Base-by-base conservation (phyloP, 2,797 vertebrate genomes). In the Sus cebifrons region DNA sequence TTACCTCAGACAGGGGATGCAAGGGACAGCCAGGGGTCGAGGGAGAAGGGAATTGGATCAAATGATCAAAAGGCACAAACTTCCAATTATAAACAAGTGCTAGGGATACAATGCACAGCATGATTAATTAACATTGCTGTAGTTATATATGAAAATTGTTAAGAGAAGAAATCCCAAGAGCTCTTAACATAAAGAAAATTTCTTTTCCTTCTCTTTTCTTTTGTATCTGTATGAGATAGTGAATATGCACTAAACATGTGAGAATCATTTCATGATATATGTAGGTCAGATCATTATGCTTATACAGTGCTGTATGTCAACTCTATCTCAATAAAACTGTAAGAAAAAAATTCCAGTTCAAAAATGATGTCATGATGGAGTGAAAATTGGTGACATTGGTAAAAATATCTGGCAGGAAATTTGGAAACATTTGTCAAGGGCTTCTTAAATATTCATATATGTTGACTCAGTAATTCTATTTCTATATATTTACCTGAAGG, bases 381-480 rank as follows among this genome's bases (percentile, higher is more conserved):
- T 62, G 6, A 4, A 67, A 17, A 16, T 23, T 84, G 54, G 27
- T 75, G n/a, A 85, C 75, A 36, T n/a, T 16, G 54, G 13, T 36
- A 79, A 58, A 92, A 89, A 87, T 32, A 82, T 25, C 75, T 68
- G 11, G 32, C 82, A 83, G 58, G 40, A 77, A 88, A 83, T 92
- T 71, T 86, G 70, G 40, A 86, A 40, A 70, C 6, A 68, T 6
- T 27, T 16, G 27, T 49, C 16, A 36, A 83, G 58, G 10, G 1
- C 25, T 70, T 94, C 16, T 85, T 32, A 65, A 71, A 85, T 74
- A 95, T 65, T 92, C 91, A 95, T 40, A 79, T 10, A 29, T 58
- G 82, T 32, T 79, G 64, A 71, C 1, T 95, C 15, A 65, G 44
- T 75, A 54, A 81, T 62, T 89, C 3, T 44, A 79, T 89, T 91